A percentile compares a stretch with the other conserved stretches of the same genome.
These are phyloP conservation scores for Tragulus kanchil DNA, from an alignment of 2,113 vertebrate genomes.

Conservation along the genomic window DNA sequence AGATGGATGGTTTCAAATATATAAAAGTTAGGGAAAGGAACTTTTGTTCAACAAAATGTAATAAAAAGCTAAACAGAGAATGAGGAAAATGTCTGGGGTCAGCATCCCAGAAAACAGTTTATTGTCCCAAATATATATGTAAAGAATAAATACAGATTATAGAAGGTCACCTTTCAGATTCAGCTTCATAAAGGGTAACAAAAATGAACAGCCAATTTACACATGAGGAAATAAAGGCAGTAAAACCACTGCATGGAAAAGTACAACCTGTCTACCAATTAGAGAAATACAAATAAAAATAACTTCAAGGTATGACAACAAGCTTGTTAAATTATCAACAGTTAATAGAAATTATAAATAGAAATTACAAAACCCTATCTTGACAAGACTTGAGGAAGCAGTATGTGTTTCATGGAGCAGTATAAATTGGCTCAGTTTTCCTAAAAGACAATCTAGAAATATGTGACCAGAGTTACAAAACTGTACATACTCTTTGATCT, in stretches of 20 bases:
- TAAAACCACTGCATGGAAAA: constrained; percentile 62
- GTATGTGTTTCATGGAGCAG: background rate
- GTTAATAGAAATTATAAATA: constrained; percentile 45
- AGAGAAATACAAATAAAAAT: constrained; percentile 45
- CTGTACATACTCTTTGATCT: background rate
- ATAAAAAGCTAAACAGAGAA: constrained; percentile 66
- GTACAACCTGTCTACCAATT: constrained; percentile 15
- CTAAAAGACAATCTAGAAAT: constrained; percentile 46
- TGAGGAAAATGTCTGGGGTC: constrained; percentile 42
- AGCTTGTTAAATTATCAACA: constrained; percentile 58
- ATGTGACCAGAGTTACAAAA: constrained; percentile 50
- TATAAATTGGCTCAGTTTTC: constrained; percentile 45
- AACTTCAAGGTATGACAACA: constrained; percentile 21
- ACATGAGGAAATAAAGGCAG: constrained; percentile 38
- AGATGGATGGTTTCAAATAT: constrained; percentile 71
- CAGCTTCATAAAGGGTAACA: constrained; percentile 28
- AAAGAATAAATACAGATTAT: constrained; percentile 40
- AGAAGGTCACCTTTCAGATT: constrained; percentile 42
- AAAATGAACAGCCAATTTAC: constrained; percentile 59
- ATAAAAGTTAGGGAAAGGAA: background rate
- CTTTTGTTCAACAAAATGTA: constrained; percentile 52
- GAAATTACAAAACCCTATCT: constrained; percentile 48
- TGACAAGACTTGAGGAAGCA: constrained; percentile 40
- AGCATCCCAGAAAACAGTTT: constrained; percentile 50
- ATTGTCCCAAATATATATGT: constrained; percentile 44